Evolutionary conservation across 2,797 vertebrate genomes (phyloP), one percentile per base, ranked within the genome.

Genomic region (Pseudotriccus pelzelni): DNA sequence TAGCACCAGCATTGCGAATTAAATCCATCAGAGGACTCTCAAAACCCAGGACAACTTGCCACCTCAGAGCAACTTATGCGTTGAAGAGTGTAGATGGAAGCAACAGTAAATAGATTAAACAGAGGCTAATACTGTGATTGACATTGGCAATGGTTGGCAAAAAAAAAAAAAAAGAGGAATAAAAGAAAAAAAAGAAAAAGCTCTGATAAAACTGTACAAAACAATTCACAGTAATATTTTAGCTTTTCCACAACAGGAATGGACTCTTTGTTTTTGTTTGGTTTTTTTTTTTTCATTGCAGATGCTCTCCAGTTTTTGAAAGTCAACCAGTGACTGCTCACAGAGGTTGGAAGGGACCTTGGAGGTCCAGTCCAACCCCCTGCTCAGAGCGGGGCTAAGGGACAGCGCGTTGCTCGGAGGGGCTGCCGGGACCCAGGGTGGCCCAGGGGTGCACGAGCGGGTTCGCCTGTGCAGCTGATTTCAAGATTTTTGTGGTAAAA

Each of bases 61-160:
- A 97, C 97, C 98, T 97, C 97, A 98, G 98, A 98, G 98, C 98
- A 98, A 98, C 97, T 97, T 97, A 98, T 97, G 97, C 84, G 14
- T 88, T 98, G 98, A 97, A 98, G 98, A 98, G 97, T 97, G 96
- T 97, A 97, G 95, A 97, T 97, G 98, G 98, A 98, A 98, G 98
- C 98, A 98, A 98, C 96, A 98, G 97, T 93, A 97, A 98, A 98
- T 96, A 98, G 98, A 98, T 97, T 75, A 98, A 98, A 98, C 97
- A 97, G 98, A 98, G 98, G 98, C 98, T 99, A 99, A 99, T 99
- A 99, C 99, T 99, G 99, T 99, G 98, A 99, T 98, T 98, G 98
- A 98, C 98, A 98, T 98, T 98, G 98, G 98, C 99, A 99, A 99
- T 98, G 97, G 98, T 97, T 97, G 98, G 98, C 98, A 98, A 98